A percentile compares a stretch with the other conserved stretches of the same genome.
phyloP scores from a whole-genome alignment of 2,888 invertebrate species.

The Macrostomum cliftonense region DNA sequence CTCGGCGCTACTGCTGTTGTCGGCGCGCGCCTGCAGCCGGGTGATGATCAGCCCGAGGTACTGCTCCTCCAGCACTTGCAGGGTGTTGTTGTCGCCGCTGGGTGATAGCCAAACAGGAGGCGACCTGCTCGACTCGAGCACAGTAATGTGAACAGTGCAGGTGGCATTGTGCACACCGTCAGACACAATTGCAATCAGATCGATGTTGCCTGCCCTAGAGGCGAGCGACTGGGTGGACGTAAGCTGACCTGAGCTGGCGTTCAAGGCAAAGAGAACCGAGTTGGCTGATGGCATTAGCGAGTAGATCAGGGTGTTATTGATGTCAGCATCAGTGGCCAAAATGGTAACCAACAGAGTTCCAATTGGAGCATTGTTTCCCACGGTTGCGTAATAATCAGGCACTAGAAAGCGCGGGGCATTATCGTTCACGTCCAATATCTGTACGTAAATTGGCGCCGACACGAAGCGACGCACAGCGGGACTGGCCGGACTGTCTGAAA shows the following conservation, averaged over 20 bases:
- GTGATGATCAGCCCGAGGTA: constrained; percentile 43
- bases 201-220: constrained; percentile 46
- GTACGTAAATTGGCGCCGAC: background rate
- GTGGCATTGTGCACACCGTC: constrained; percentile 44
- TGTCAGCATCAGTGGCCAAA: constrained; percentile 57
- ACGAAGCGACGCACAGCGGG: constrained; percentile 19
- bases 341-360: constrained; percentile 56
- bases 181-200: constrained; percentile 53
- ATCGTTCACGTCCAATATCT: constrained; percentile 59
- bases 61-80: constrained; percentile 57
- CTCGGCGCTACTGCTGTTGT: constrained; percentile 64
- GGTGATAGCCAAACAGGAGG: constrained; percentile 63
- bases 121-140: constrained; percentile 41
- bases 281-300: too few species aligned
- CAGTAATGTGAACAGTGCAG: constrained; percentile 51
- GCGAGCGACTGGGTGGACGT: constrained; percentile 55
- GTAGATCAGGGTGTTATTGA: constrained; percentile 19
- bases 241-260: constrained; percentile 57
- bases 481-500: constrained; percentile 53
- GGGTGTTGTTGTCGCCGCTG: constrained; percentile 52
- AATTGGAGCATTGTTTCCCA: constrained; percentile 55
- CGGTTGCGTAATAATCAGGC: constrained; percentile 49
- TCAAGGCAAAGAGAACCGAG: constrained; percentile 54
- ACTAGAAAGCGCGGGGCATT: constrained; percentile 48
- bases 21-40: constrained; percentile 60